Base-by-base conservation (phyloP, 2,113 vertebrate species). In the Antidorcas marsupialis region DNA sequence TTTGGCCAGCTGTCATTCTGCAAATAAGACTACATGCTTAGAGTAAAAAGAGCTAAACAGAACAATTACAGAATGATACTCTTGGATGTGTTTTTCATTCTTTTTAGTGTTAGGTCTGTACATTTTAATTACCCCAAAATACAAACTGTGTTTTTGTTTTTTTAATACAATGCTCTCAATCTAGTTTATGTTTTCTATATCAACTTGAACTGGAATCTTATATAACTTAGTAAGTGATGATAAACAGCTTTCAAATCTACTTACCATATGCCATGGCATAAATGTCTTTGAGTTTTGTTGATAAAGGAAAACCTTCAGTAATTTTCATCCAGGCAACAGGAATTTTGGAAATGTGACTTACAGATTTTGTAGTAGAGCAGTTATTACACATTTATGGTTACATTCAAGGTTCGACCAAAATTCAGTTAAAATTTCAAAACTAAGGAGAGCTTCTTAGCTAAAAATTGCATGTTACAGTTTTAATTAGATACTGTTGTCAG, bases 161-260 rank as follows among this genome's bases (percentile, higher is more conserved):
- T 96, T 96, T 57, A 94, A 90, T 95, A 81, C 5, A 96, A 85
- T 85, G 85, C 92, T 97, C 97, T 97, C 89, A 92, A 60, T 89
- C 83, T 79, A 64, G 39, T 93, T 59, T 95, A 78, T 76, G 39
- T 95, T 94, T 95, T 50, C 3, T 83, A 39, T 89, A 33, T 88
- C 74, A 91, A 3, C 55, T 71, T 96, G 39, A 98, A 89, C 85
- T 97, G 88, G 76, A 97, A 94, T 97, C 57, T 92, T 78, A 0
- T 89, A 1, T 92, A 79, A 97, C 28, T 89, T 95, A 79, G 15
- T 87, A 53, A 39, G 11, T 89, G 43, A 89, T 95, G 39, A 78
- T 89, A 82, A 94, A 91, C 33, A 91, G 47, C 39, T 96, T 89
- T 96, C 53, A 96, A 6, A 67, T 88, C 55, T 83, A 6, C 52